Evolutionary conservation across 1,140 invertebrate species (phyloP), one percentile per base, ranked within the genome.

Genomic region (Drusus annulatus): DNA sequence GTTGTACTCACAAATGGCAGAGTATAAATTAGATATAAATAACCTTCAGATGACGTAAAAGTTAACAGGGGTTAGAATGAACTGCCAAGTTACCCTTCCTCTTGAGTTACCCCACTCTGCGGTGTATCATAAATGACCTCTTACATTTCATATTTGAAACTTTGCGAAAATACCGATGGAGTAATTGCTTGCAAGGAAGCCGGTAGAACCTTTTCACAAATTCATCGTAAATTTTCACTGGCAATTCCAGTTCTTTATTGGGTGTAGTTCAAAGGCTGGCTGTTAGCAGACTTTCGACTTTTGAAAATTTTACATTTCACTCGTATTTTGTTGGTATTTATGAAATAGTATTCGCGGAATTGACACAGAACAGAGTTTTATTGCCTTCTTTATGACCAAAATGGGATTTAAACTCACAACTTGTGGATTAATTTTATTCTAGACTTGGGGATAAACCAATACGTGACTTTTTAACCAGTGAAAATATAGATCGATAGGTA

Each of bases 211-310:
- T 25, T 60, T 65, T 65, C 62, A 65, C 23, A 65, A 65, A 65
- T 31, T 65, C 62, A n/a, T n/a, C 16, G 62, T 25, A 65, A 28
- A 45, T 45, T 45, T 28, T 65, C 62, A 65, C 16, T 25, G 28
- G 62, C 23, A 65, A 25, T 65, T 65, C 23, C 21, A 16, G 62
- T 65, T 65, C 62, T 65, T 65, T 65, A 65, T 65, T 3, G 25
- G 2, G 13, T 8, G 6, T 16, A 16, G 62, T 16, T 65, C 62
- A 65, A 65, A 65, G 19, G 19, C 56, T 15, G 56, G 1, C 56
- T 7, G 56, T 17, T 19, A 13, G 13, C 17, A 21, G 8, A 23
- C 56, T 10, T 21, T 13, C 28, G 60, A 28, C 21, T 28, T 36
- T n/a, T 21, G 28, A 16, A 65, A 28, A 1, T 65, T 65, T 65